Evolutionary conservation across 2,888 invertebrate species (phyloP), one percentile per base, ranked within the genome.

Genomic region (Phasia obesa): DNA sequence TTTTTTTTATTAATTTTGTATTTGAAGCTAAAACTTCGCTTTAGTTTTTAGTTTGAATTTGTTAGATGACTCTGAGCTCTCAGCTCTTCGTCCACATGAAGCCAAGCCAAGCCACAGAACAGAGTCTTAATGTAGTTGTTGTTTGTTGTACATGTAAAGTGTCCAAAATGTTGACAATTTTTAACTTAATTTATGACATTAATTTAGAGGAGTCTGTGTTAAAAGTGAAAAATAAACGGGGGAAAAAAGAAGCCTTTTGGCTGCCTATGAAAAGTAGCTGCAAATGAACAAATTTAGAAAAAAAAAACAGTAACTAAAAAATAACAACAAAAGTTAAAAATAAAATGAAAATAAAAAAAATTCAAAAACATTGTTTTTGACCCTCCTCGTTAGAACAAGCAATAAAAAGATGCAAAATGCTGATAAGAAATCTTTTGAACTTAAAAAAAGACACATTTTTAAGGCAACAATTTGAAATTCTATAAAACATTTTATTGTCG

Each of bases 101-200:
- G 38, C 23, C 1, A 5, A 6, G 6, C 4, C n/a, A 38, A 2
- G 35, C 35, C 11, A 11, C 35, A 27, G 27, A 6, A 3, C 15
- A n/a, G 55, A 11, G 21, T 35, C 53, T 65, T 71, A 83, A 83
- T 83, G 83, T 76, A 83, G 83, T 79, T 83, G 83, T 79, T 83
- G 83, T 75, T 83, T 49, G 69, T 75, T 71, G 71, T 76, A 79
- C 83, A 79, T 83, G 83, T 83, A 83, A 83, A 76, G 75, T 85
- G 87, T 86, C 85, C 85, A 65, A 84, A 85, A 83, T 83, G 83
- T 79, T 83, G 83, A 86, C 84, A 86, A 86, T 85, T 86, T 81
- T 77, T 67, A 87, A 88, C 87, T 89, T 88, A 89, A 88, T 89
- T 88, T 88, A 89, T 89, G 88, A 88, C 87, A 87, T 88, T 88